A percentile compares a stretch with the other conserved stretches of the same genome.
Evolutionary conservation across 2,113 vertebrate species (phyloP).

Genomic region (Callipepla californica): DNA sequence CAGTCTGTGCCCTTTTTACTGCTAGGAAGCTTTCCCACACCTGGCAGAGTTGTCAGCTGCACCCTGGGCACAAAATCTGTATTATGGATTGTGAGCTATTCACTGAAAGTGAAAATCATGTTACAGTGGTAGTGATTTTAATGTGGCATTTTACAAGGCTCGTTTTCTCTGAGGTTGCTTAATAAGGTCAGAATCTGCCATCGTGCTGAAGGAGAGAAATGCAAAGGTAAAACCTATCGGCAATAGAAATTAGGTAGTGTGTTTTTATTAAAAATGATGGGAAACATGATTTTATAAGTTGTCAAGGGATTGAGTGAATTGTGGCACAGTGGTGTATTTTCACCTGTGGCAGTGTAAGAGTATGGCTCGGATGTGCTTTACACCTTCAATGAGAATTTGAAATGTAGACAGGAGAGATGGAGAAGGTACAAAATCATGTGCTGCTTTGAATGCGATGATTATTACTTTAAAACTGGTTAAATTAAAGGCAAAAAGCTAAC

Average conservation of each 20-base stretch:
- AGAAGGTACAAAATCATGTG: background rate
- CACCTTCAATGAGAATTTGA: background rate
- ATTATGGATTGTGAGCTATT: background rate
- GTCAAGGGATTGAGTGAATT: background rate
- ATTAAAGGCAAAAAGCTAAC: constrained; percentile 7
- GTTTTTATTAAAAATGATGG: background rate
- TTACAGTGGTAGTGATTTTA: background rate
- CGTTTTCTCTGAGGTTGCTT: background rate
- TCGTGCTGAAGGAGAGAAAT: background rate
- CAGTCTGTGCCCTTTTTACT: background rate
- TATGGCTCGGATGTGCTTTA: background rate
- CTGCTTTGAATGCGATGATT: background rate
- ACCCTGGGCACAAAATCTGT: background rate
- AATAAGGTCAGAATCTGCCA: background rate
- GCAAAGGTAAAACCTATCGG: background rate
- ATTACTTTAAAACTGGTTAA: background rate
- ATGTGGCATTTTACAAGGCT: background rate
- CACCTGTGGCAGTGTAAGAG: background rate
- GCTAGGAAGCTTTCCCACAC: background rate
- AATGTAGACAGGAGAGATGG: background rate
- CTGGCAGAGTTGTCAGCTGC: background rate
- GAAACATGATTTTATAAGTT: background rate
- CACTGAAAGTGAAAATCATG: background rate
- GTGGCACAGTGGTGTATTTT: background rate
- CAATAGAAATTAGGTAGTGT: background rate